Percentiles rank a stretch among this genome's conserved stretches.
Evolutionary conservation across 1,140 invertebrate species (phyloP).

Genomic region (Sarcophaga peregrina): DNA sequence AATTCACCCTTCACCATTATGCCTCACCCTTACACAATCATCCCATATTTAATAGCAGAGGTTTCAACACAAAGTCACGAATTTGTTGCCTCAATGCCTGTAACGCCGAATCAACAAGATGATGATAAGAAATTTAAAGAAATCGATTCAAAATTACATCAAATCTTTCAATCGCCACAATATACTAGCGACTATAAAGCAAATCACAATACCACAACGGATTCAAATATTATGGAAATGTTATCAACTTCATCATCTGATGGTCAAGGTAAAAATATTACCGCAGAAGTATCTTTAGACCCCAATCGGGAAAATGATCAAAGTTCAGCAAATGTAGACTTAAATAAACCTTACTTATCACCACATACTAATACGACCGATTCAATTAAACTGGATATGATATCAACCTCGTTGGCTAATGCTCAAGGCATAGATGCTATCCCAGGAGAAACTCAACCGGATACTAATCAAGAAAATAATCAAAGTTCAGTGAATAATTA

Average conservation of each 20-base stretch:
- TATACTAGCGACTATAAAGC: neutral
- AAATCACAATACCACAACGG: no score
- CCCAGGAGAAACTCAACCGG: neutral
- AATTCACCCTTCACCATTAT: neutral
- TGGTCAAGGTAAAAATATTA: neutral
- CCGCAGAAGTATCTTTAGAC: neutral
- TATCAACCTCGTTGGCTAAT: no score
- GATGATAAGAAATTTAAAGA: conserved; percentile 37
- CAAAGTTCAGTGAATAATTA: conserved; percentile 14
- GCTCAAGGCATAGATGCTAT: neutral
- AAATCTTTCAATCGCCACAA: conserved; percentile 44
- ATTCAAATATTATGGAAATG: neutral
- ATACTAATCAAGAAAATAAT: conserved; percentile 18
- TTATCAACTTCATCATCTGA: neutral
- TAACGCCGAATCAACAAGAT: conserved; percentile 36
- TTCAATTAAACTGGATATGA: no score
- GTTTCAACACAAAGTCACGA: neutral
- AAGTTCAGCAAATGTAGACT: neutral
- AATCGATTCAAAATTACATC: conserved; percentile 41
- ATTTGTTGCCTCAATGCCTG: neutral
- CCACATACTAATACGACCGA: neutral
- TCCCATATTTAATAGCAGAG: conserved; percentile 23
- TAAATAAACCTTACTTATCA: no score
- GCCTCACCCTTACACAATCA: conserved; percentile 17
- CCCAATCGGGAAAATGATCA: neutral